A percentile compares a stretch with the other conserved stretches of the same genome.
These are phyloP conservation scores for Vannuccia rotundouncinata DNA, from an alignment of 2,888 invertebrate genomes.

Conservation along the genomic window DNA sequence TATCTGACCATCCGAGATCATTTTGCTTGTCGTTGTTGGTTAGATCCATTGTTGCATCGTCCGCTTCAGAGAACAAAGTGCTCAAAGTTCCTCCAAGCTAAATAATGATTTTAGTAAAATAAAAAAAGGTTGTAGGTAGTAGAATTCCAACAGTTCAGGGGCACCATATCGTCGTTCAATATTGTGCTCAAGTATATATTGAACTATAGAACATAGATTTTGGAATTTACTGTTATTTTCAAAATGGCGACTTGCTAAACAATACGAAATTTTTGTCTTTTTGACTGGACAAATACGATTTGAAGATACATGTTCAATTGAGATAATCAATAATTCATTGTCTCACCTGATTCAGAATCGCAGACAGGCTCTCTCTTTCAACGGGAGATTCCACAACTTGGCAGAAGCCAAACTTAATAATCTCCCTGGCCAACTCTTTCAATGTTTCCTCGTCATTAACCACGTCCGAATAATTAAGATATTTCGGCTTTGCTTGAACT, in stretches of 20 bases:
- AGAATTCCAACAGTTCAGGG: too few species aligned
- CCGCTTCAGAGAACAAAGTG: conserved; percentile 33
- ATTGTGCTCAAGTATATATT: neutral
- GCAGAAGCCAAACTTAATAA: conserved; percentile 31
- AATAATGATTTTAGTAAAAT: neutral
- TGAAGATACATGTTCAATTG: neutral
- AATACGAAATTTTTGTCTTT: too few species aligned
- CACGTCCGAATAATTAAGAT: neutral
- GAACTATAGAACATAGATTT: neutral
- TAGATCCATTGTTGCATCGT: conserved; percentile 35
- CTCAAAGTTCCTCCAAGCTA: conserved; percentile 28
- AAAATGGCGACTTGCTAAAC: too few species aligned
- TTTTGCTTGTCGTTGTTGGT: conserved; percentile 28
- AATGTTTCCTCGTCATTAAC: neutral
- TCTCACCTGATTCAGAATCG: neutral
- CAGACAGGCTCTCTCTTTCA: conserved; percentile 15
- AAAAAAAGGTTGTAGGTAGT: too few species aligned
- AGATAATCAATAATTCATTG: neutral
- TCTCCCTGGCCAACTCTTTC: neutral
- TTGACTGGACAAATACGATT: too few species aligned
- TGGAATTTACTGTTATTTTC: neutral
- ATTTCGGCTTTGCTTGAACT: neutral
- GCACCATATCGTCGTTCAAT: neutral
- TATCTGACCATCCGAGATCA: conserved; percentile 31
- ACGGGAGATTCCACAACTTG: neutral